Base-by-base conservation (phyloP, 1,140 invertebrate genomes). In the Cydia strobilella region DNA sequence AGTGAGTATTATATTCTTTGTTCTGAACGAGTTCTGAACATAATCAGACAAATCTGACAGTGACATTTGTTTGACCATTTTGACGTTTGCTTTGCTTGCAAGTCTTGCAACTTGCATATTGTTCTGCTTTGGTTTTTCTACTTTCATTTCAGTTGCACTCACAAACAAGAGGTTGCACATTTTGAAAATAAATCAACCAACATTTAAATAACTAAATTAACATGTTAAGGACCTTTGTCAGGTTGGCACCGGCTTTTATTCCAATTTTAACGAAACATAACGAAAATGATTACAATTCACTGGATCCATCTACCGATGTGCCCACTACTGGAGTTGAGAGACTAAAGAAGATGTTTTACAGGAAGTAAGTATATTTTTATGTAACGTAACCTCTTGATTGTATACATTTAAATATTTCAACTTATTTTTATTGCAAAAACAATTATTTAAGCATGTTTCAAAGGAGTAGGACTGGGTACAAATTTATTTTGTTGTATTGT, bases 301-400 rank as follows among this genome's bases (percentile, higher is more conserved):
- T 87, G 4, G 74, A 81, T 45, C 51, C 10, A 39, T 20, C 66
- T 73, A 9, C 74, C 59, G 59, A 63, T 31, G 12, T 7, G 13
- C 71, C 79, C 9, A 82, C 91, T 76, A 93, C 88, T 10, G 94
- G 94, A 23, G 80, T 82, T 75, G 93, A 94, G 12, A 88, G 94
- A 72, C 77, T 94, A 0, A 94, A 91, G 75, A 82, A 84, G 74
- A 93, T 94, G 92, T 94, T 93, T 75, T 77, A 78, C 15, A 84
- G 80, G 31, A 90, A 92, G 93, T 94, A 89, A 86, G 90, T 85
- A 12, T 45, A 65, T 18, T 39, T 66, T 73, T 75, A 15, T 3
- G 1, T 42, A 65, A 72, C 6, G 35, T 27, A 76, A 65, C n/a
- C 12, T 63, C 75, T 51, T n/a, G 0, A 51, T 51, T 18, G 15